Conservation (phyloP, 2,888 invertebrate genomes). For the Spodoptera littoralis region DNA sequence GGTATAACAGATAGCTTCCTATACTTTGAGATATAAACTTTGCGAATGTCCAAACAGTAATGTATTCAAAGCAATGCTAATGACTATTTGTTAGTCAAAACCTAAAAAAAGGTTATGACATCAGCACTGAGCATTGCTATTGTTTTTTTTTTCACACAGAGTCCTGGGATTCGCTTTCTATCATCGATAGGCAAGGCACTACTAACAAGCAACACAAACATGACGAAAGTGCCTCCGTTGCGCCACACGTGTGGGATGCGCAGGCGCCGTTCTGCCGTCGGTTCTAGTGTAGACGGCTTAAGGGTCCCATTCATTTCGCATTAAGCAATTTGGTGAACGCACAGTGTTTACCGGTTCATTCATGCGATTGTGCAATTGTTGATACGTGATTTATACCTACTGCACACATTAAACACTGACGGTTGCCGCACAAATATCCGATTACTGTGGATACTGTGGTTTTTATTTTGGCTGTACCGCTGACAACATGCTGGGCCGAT, state of each 20-base stretch:
- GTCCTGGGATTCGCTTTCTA: constrained; percentile 77
- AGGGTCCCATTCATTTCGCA: constrained; percentile 86
- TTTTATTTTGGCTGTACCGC: constrained; percentile 20
- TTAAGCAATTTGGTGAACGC: constrained; percentile 86
- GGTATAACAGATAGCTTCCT: constrained; percentile 53
- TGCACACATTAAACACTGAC: constrained; percentile 61
- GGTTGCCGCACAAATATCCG: constrained; percentile 39
- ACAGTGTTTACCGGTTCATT: constrained; percentile 84
- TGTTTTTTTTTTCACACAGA: constrained; percentile 63
- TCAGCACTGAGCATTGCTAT: constrained; percentile 60
- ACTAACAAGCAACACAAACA: constrained; percentile 83
- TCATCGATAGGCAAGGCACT: constrained; percentile 78
- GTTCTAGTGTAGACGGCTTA: constrained; percentile 76
- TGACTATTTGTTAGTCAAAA: constrained; percentile 53
- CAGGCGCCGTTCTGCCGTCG: constrained; percentile 79
- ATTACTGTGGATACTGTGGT: constrained; percentile 12
- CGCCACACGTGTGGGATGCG: constrained; percentile 87
- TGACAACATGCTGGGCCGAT: constrained; percentile 12
- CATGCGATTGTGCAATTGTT: constrained; percentile 79
- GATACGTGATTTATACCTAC: constrained; percentile 66
- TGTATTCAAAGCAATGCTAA: constrained; percentile 57
- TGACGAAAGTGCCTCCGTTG: constrained; percentile 86
- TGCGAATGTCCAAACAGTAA: constrained; percentile 49
- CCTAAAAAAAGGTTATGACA: constrained; percentile 64
- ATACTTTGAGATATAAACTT: constrained; percentile 47